Evolutionary conservation across 2,888 invertebrate species (phyloP), one percentile per base, ranked within the genome.

Genomic region (Hirudinaria manillensis): DNA sequence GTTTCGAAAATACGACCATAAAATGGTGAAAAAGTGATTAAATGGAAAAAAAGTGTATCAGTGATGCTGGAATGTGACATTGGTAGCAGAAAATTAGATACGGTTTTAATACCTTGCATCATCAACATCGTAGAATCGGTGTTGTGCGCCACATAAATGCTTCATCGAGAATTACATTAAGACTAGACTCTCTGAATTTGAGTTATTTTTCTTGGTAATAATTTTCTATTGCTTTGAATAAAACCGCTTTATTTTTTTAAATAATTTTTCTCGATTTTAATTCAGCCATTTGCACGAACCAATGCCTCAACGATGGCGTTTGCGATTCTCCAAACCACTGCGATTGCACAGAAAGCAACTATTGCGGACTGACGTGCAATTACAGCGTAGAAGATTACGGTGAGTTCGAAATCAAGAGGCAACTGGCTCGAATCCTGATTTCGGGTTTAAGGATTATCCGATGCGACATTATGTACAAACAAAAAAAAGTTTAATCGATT

Each of bases 271-370:
- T 24, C 21, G 10, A n/a, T 68, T 24, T 34, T 32, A n/a, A 68
- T 29, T 29, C 68, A 73, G 73, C 73, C 36, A 24, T 73, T 19
- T 73, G 73, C 38, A 65, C n/a, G 32, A 36, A 61, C 1, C 7
- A 2, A 16, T 73, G 73, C 24, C 36, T 29, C 34, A 61, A 73
- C 38, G 32, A 36, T 21, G 73, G 73, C 36, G 56, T 65, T 34
- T 73, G 73, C 24, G 73, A 73, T 36, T 65, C n/a, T 16, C 73
- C 73, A 16, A 32, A 65, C 29, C 56, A 73, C 16, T 73, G 73
- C 65, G 38, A 73, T 38, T 73, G 73, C 73, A 3, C 0, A 21
- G 73, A 24, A 4, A 73, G 32, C 16, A 21, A 21, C 32, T 34
- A 36, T 38, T 73, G 73, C 38, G 73, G 73, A 19, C 13, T 3